Conservation (phyloP, 2,113 vertebrate species). For the Ceyx cyanopectus region DNA sequence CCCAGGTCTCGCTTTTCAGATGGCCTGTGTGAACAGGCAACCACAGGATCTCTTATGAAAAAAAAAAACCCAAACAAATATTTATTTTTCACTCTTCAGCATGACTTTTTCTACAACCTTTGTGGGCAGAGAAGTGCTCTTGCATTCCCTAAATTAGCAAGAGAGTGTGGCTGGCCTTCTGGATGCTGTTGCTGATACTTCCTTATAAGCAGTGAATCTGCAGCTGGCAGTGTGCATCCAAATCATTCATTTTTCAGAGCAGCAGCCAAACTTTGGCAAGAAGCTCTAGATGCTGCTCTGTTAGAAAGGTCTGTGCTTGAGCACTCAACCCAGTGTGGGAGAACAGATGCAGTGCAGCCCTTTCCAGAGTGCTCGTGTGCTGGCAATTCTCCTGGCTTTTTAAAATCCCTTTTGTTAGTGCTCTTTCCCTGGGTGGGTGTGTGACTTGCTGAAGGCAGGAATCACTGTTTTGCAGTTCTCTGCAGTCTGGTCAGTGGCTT, state of each 20-base stretch:
- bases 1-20: background rate
- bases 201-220: conserved; percentile 39
- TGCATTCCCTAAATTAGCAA: background rate
- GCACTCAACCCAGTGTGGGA: background rate
- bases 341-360: background rate
- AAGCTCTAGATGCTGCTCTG: background rate
- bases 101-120: background rate
- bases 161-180: background rate
- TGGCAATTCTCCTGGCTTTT: background rate
- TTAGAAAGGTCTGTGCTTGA: background rate
- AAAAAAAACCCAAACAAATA: background rate
- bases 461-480: background rate
- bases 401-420: background rate
- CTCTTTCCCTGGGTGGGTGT: accelerated
- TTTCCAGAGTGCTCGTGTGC: background rate
- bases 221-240: conserved; percentile 23
- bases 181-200: background rate
- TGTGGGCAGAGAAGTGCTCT: background rate
- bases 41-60: background rate
- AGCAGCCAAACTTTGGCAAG: background rate
- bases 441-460: background rate
- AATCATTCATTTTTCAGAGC: conserved; percentile 32
- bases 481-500: background rate
- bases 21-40: background rate
- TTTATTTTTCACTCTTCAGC: background rate